Percentiles rank a stretch among this genome's conserved stretches.
Conservation (phyloP, 2,113 vertebrate species). For the Trogon surrucura region DNA sequence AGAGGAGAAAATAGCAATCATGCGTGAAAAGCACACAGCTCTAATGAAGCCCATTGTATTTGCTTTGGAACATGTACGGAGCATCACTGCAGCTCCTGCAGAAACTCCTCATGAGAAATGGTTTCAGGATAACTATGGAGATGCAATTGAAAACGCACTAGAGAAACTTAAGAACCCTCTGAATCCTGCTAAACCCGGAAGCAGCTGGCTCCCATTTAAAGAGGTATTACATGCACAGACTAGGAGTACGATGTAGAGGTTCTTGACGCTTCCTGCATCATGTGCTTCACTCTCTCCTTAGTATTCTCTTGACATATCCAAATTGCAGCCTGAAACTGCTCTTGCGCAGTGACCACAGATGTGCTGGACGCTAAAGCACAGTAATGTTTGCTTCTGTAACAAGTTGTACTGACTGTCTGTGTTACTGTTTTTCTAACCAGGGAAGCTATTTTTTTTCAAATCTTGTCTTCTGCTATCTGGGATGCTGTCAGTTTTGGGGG, state of each 20-base stretch:
- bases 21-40: conserved; percentile 97
- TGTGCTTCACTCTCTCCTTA: neutral
- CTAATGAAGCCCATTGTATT: conserved; percentile 98
- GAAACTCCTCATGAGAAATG: conserved; percentile 97
- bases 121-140: conserved; percentile 97
- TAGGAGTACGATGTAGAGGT: neutral
- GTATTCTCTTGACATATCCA: neutral
- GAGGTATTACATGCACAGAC: conserved; percentile 79
- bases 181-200: conserved; percentile 94
- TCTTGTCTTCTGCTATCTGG: neutral
- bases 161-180: conserved; percentile 91
- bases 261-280: neutral
- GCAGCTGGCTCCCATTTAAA: conserved; percentile 97
- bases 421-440: neutral
- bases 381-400: neutral
- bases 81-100: conserved; percentile 90
- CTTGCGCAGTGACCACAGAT: neutral
- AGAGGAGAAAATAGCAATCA: conserved; percentile 97
- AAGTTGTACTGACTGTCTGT: neutral
- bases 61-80: conserved; percentile 93
- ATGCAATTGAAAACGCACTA: conserved; percentile 87
- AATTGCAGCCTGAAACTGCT: neutral
- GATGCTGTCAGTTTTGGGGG: neutral
- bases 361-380: neutral
- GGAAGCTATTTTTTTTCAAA: neutral